A percentile compares a stretch with the other conserved stretches of the same genome.
Evolutionary conservation across 2,888 invertebrate species (phyloP).

Genomic region (Pollenia angustigena): DNA sequence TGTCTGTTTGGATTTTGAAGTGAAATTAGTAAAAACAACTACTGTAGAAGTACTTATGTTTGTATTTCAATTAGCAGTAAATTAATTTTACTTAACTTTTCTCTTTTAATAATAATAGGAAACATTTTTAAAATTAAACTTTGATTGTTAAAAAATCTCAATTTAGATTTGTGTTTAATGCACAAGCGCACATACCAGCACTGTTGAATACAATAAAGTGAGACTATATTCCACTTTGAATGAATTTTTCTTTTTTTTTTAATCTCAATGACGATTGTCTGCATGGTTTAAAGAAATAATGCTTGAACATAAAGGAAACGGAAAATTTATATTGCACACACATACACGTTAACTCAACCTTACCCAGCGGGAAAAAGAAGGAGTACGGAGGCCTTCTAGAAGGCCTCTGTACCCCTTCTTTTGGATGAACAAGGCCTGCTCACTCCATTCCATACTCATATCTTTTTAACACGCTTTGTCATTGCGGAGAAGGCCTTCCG

Average conservation of each 20-base stretch:
- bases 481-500: no score
- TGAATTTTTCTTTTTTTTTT: not conserved
- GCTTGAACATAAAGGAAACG: constrained; percentile 34
- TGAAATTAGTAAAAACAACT: not conserved
- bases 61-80: not conserved
- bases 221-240: no score
- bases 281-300: constrained; percentile 44
- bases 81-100: not conserved
- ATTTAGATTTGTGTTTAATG: constrained; percentile 15
- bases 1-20: not conserved
- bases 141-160: constrained; percentile 12
- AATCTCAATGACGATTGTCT: constrained; percentile 48
- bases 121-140: not conserved
- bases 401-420: no score
- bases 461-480: no score
- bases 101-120: not conserved
- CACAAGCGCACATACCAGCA: not conserved
- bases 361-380: no score
- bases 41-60: not conserved
- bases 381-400: no score
- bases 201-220: no score
- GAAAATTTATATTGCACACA: constrained; percentile 45
- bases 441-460: no score
- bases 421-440: no score
- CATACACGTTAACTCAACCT: not conserved